phyloP scores from a whole-genome alignment of 1,140 invertebrate species.

The Trissolcus basalis region DNA sequence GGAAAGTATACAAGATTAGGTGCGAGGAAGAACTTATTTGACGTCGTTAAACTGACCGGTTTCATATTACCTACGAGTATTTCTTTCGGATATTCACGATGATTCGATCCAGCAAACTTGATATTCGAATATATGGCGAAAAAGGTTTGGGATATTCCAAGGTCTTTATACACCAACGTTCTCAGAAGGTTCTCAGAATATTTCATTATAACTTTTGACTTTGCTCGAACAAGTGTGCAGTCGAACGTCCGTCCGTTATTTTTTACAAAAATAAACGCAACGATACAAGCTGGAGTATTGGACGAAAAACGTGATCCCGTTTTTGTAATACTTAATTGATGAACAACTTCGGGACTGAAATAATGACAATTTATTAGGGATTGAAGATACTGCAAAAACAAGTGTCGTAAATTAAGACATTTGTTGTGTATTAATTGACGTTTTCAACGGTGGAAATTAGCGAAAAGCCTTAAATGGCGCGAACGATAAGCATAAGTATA shows the following conservation, averaged over 20 bases:
- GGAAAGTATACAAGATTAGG: no score
- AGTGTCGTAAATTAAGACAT: no score
- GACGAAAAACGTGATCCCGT: no score
- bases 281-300: no score
- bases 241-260: no score
- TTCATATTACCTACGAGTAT: conserved; percentile 17
- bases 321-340: no score
- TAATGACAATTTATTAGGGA: no score
- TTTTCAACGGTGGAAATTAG: not conserved
- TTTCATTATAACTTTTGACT: conserved; percentile 15
- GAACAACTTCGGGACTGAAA: no score
- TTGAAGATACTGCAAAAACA: no score
- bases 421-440: no score
- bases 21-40: not conserved
- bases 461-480: conserved; percentile 27
- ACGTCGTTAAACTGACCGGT: not conserved
- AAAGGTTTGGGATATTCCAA: conserved; percentile 15
- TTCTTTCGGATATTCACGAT: conserved; percentile 10
- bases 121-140: conserved; percentile 8
- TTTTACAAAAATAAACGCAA: no score
- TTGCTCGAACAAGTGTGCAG: not conserved
- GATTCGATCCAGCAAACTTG: conserved; percentile 16
- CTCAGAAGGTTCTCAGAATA: conserved; percentile 33
- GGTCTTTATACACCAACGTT: conserved; percentile 17
- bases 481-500: conserved; percentile 21